A percentile compares a stretch with the other conserved stretches of the same genome.
These are phyloP conservation scores for Chelon labrosus DNA, from an alignment of 2,797 vertebrate species.

Conservation along the genomic window DNA sequence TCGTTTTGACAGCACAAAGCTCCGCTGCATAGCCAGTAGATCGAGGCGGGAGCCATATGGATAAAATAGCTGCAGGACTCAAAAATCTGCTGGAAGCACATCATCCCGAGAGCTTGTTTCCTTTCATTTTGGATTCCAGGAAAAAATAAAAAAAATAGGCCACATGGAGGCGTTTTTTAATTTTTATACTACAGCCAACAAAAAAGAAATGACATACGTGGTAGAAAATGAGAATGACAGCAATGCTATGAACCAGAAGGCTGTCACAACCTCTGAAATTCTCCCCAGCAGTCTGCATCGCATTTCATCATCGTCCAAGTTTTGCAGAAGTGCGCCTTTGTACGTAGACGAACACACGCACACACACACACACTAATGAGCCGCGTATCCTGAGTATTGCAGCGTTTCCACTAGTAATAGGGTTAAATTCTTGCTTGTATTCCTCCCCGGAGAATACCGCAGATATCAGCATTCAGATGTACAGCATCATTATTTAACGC, in stretches of 20 bases:
- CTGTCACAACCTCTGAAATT: constrained; percentile 13
- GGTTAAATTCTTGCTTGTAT: constrained; percentile 20
- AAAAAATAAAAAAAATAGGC: constrained; percentile 20
- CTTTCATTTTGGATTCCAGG: constrained; percentile 10
- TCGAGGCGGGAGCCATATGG: constrained; percentile 21
- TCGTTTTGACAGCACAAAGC: constrained; percentile 31
- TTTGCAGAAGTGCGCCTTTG: background rate
- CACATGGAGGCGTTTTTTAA: constrained; percentile 34
- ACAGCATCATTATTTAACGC: constrained; percentile 38
- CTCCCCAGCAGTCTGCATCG: constrained; percentile 5
- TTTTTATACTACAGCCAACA: constrained; percentile 42
- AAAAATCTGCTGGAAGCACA: constrained; percentile 31
- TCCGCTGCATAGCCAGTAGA: constrained; percentile 6
- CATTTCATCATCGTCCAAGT: constrained; percentile 22
- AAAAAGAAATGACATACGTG: constrained; percentile 12
- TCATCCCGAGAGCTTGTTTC: constrained; percentile 11
- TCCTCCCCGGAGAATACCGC: constrained; percentile 31
- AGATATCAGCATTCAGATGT: constrained; percentile 23
- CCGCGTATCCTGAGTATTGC: background rate
- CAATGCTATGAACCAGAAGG: constrained; percentile 22
- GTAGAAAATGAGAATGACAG: constrained; percentile 28
- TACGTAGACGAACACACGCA: background rate
- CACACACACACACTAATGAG: constrained; percentile 10
- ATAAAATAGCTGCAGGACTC: constrained; percentile 33
- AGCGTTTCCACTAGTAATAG: constrained; percentile 15